Evolutionary conservation across 2,888 invertebrate genomes (phyloP).

Genomic region (Nemotelus pantherinus): DNA sequence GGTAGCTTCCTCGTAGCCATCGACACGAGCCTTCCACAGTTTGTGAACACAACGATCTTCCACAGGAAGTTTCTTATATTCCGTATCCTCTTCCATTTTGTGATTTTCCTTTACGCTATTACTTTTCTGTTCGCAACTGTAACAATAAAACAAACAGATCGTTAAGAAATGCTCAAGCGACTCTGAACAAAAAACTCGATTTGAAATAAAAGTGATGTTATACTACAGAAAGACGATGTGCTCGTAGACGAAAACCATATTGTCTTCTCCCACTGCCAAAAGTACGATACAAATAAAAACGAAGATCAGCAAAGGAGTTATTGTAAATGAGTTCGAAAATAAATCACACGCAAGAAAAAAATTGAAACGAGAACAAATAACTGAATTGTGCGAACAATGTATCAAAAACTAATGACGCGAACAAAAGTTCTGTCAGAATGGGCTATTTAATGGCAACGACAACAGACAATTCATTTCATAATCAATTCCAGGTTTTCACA

Average conservation of each 20-base stretch:
- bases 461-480: slow-evolving; percentile 30
- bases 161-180: slow-evolving; percentile 1
- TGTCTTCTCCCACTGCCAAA: slow-evolving; percentile 35
- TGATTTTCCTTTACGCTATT: slow-evolving; percentile 14
- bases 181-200: not conserved
- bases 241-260: slow-evolving; percentile 32
- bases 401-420: slow-evolving; percentile 18
- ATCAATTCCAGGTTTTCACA: slow-evolving; percentile 40
- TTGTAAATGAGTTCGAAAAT: slow-evolving; percentile 28
- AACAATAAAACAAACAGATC: slow-evolving; percentile 21
- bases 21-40: slow-evolving; percentile 93
- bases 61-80: slow-evolving; percentile 85
- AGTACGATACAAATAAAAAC: slow-evolving; percentile 20
- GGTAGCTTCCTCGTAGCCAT: slow-evolving; percentile 93
- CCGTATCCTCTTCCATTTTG: slow-evolving; percentile 84
- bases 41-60: slow-evolving; percentile 95
- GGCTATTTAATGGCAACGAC: slow-evolving; percentile 17
- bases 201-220: not conserved
- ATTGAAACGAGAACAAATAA: slow-evolving; percentile 5
- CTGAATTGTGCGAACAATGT: not conserved
- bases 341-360: slow-evolving; percentile 15
- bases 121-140: slow-evolving; percentile 40
- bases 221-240: slow-evolving; percentile 38
- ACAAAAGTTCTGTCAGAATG: slow-evolving; percentile 27
- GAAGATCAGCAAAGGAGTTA: slow-evolving; percentile 6